Evolutionary conservation across 2,113 vertebrate genomes (phyloP), one percentile per base, ranked within the genome.

Genomic region (Egretta garzetta): DNA sequence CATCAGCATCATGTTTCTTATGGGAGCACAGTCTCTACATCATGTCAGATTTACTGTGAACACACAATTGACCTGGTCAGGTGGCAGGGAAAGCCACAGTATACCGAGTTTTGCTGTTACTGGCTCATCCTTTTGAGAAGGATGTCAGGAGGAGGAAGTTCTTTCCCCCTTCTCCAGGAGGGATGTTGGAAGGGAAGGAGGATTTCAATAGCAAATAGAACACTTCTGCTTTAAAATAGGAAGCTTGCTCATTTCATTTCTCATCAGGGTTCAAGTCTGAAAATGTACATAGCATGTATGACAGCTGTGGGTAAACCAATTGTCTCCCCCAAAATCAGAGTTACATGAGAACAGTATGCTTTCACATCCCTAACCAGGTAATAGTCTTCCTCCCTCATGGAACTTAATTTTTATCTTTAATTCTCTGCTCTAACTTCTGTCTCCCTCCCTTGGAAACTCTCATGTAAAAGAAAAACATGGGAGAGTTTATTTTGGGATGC

Each of bases 21-120:
- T 0, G 19, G 19, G n/a, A 14, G 16, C 45, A 56, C 20, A 70
- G 53, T 10, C 35, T 52, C 41, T 27, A 1, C 0, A 1, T 8
- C 41, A 12, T 1, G 3, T 28, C 75, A 89, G 28, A 45, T 45
- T 28, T 10, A 13, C 68, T 39, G 27, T 12, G 81, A 81, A 7
- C 2, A 27, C 63, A 49, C 14, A 24, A 1, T 2, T n/a, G 20
- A 37, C 8, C 35, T 18, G 18, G 8, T 49, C 47, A 67, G 17
- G 19, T 19, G 53, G 35, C 67, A 86, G 12, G 22, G 53, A 37
- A 73, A 22, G 33, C 1, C 50, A 45, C 10, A 80, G 14, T 0
- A 12, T 0, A 8, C 12, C 2, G 28, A 80, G 3, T n/a, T 84
- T 13, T 58, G 77, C 64, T 80, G 18, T 16, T 63, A 63, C 52